These are phyloP conservation scores for Cossypha niveicapilla DNA, from an alignment of 2,797 vertebrate species.

Conservation along the genomic window DNA sequence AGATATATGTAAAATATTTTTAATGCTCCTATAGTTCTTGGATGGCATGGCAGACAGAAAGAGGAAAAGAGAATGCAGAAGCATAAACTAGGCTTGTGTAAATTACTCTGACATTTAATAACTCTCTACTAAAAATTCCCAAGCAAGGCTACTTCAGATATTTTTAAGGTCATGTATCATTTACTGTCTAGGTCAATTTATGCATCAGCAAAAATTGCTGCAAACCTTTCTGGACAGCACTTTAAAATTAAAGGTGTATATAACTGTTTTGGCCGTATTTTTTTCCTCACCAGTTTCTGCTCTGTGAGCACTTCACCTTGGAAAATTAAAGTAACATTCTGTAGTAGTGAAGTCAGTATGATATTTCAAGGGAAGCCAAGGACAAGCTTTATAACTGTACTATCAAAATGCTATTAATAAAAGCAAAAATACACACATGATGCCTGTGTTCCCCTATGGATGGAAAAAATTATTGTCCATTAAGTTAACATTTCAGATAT, in stretches of 20 bases:
- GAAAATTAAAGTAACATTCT: conserved; percentile 59
- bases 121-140: conserved; percentile 53
- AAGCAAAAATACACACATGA: conserved; percentile 38
- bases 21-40: background rate
- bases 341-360: conserved; percentile 32
- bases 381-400: conserved; percentile 50
- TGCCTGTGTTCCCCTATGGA: background rate
- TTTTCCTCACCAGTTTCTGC: conserved; percentile 28
- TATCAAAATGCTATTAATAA: conserved; percentile 64
- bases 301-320: conserved; percentile 19
- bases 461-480: conserved; percentile 47
- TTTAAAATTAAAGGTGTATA: conserved; percentile 54
- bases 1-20: background rate
- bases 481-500: conserved; percentile 44
- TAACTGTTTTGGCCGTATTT: conserved; percentile 23
- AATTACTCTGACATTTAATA: conserved; percentile 68
- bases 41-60: background rate
- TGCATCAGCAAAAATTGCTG: conserved; percentile 52
- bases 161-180: conserved; percentile 53
- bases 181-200: conserved; percentile 58
- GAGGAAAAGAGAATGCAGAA: conserved; percentile 12
- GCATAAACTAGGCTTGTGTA: conserved; percentile 41
- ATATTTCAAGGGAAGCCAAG: conserved; percentile 62
- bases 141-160: conserved; percentile 52
- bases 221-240: conserved; percentile 34